Base-by-base conservation (phyloP, 1,140 invertebrate species). In the Bombus pyrosoma region DNA sequence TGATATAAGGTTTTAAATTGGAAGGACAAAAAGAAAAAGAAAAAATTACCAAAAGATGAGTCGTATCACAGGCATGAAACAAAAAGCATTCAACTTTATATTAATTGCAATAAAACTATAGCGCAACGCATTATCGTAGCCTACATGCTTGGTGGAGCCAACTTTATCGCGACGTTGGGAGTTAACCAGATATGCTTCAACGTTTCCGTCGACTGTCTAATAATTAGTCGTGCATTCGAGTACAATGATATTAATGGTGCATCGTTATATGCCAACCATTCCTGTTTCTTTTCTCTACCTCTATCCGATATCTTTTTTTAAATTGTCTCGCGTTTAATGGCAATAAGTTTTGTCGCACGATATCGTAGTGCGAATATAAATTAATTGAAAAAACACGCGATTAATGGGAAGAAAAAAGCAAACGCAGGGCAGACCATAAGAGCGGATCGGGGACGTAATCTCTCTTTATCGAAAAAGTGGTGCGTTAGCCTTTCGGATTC, bases 381-480 rank as follows among this genome's bases (percentile, higher is more conserved):
- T 92, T 91, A 91, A 93, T 90, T 92, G 83, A 91, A 91, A 92
- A 91, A 90, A 91, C 89, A 91, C 89, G 76, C 83, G 90, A 91
- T 87, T 85, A 89, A 92, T 13, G 5, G 15, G 37, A 41, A 18
- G 28, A 34, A 89, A 92, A 89, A 88, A 84, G 88, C 72, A 71
- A 62, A 43, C 66, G 59, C 32, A 53, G 80, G 57, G 12, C 47
- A 47, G 64, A 34, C 32, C 47, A 37, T 86, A 86, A 75, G 82
- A 25, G 66, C 47, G 39, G 73, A 53, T 62, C 15, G 86, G 78
- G 87, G 72, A 43, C 75, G 71, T 92, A 90, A 93, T 93, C 93
- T 81, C 78, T 81, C 85, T 91, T 93, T 93, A 91, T 92, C 89
- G 82, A 86, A 83, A 90, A 75, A 92, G 80, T 92, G 77, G 86